Conservation (phyloP, 2,888 invertebrate species). For the Linnaemya tessellans region DNA sequence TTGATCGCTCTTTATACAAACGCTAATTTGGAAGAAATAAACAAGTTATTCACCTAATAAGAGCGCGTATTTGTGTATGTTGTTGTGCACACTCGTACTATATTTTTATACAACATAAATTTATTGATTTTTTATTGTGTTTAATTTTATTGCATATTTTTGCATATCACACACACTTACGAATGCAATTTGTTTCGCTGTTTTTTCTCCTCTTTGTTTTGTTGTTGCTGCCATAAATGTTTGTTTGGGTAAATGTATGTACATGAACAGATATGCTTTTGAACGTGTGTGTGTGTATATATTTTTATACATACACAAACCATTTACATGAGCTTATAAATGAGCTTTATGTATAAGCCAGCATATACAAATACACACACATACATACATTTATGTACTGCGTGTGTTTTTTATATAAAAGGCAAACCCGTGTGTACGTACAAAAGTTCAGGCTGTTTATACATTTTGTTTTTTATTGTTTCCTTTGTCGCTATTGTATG, state of each 20-base stretch:
- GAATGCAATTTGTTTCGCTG: conserved; percentile 28
- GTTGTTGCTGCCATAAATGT: conserved; percentile 1
- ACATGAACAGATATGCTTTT: background rate
- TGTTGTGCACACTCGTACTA: background rate
- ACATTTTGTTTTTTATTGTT: conserved; percentile 37
- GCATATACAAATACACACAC: background rate
- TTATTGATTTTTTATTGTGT: conserved; percentile 54
- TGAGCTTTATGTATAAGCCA: conserved; percentile 12
- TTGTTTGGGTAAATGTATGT: conserved; percentile 5
- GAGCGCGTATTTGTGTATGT: background rate
- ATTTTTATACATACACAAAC: background rate
- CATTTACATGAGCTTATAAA: conserved; percentile 44
- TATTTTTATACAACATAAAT: conserved; percentile 6
- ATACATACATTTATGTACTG: background rate
- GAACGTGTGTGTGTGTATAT: background rate
- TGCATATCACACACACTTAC: conserved; percentile 2
- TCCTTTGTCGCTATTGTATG: conserved; percentile 11
- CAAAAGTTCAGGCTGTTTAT: background rate
- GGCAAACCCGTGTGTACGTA: background rate
- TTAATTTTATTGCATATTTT: conserved; percentile 49
- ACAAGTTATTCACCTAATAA: background rate
- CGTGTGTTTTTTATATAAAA: background rate
- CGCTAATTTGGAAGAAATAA: background rate
- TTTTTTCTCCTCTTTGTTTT: background rate
- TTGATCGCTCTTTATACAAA: background rate